These are phyloP conservation scores for Nyctalus aviator DNA, from an alignment of 2,797 vertebrate genomes.

Conservation along the genomic window DNA sequence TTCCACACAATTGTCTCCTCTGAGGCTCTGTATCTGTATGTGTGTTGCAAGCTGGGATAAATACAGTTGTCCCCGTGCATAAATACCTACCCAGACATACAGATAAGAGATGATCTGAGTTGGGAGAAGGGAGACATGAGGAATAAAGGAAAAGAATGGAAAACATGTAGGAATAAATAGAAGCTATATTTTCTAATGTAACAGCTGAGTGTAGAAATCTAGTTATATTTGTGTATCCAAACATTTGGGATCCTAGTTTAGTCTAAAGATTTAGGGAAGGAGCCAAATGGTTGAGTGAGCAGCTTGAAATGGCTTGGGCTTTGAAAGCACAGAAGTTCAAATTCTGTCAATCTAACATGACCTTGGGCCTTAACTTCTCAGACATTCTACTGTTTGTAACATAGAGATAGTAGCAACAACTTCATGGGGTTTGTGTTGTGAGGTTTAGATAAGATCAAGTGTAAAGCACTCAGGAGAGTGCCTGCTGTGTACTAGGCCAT, in stretches of 20 bases:
- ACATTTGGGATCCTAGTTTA: neutral
- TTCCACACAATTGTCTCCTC: neutral
- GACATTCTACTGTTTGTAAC: neutral
- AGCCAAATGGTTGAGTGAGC: neutral
- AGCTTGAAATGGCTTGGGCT: conserved; percentile 2
- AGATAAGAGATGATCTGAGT: neutral
- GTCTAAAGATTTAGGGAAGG: neutral
- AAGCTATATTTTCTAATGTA: neutral
- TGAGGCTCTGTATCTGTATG: neutral
- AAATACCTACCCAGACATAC: neutral
- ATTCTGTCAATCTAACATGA: conserved; percentile 1
- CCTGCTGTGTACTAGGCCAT: neutral
- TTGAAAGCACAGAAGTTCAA: neutral
- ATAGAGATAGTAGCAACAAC: neutral
- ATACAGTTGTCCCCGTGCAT: neutral
- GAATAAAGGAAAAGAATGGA: neutral
- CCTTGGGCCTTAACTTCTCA: neutral
- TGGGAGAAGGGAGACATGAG: neutral
- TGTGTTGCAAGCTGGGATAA: neutral
- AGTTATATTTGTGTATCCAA: neutral
- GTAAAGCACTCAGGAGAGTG: neutral
- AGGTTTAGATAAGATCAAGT: neutral
- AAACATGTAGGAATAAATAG: neutral
- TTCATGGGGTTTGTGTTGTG: neutral
- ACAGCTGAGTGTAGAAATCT: neutral